phyloP scores from a whole-genome alignment of 2,888 invertebrate genomes.

The Zootermopsis nevadensis region DNA sequence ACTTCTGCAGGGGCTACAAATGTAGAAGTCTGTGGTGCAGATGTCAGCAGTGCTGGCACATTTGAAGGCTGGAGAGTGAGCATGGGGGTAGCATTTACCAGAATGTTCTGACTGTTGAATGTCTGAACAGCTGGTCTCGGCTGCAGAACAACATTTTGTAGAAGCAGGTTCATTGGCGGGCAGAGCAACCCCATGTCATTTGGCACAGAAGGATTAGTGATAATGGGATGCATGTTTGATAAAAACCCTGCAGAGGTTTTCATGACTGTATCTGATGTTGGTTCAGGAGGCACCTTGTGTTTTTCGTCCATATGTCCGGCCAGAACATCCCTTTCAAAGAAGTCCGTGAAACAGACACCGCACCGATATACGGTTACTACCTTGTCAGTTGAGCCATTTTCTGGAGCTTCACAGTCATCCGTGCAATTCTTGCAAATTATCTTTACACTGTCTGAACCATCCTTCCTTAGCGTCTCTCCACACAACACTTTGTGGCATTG shows the following conservation, averaged over 20 bases:
- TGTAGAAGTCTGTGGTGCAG: not conserved
- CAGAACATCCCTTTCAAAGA: conserved; percentile 10
- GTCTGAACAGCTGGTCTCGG: not conserved
- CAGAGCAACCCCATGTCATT: not conserved
- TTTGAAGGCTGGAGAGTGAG: not conserved
- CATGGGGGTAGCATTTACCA: not conserved
- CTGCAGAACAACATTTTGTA: conserved; percentile 8
- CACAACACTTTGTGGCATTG: not conserved
- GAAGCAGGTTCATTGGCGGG: not conserved
- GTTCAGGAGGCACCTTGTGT: conserved; percentile 21
- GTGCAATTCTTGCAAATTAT: no score
- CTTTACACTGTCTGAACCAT: no score
- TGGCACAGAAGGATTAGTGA: no score
- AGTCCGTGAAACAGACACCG: conserved; percentile 37
- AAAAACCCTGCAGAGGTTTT: no score
- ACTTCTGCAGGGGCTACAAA: not conserved
- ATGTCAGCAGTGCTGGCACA: not conserved
- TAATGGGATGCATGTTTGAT: no score
- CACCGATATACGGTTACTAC: conserved; percentile 29
- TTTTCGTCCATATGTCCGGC: conserved; percentile 13
- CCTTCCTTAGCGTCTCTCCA: no score
- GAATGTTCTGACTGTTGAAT: not conserved
- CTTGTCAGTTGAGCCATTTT: not conserved
- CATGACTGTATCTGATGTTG: no score
- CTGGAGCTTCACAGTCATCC: no score